Conservation (phyloP, 2,113 vertebrate species). For the Rhinopithecus roxellana region DNA sequence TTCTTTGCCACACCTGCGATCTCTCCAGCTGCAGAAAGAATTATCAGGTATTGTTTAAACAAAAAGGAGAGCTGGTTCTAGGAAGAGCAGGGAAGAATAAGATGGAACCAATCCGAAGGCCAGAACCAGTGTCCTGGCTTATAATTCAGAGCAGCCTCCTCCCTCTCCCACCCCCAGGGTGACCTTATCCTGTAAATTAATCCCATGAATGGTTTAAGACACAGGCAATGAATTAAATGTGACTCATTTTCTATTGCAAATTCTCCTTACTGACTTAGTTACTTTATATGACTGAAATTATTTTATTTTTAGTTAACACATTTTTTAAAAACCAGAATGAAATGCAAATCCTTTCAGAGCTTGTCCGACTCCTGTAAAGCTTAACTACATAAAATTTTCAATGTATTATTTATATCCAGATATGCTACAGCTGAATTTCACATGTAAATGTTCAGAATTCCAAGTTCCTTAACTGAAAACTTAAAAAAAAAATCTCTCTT, state of each 20-base stretch:
- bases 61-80: not conserved
- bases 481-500: not conserved
- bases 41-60: not conserved
- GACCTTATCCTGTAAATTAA: slow-evolving; percentile 31
- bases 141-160: not conserved
- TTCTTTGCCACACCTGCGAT: not conserved
- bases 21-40: not conserved
- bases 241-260: slow-evolving; percentile 44
- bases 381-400: slow-evolving; percentile 62
- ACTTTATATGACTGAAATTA: slow-evolving; percentile 54
- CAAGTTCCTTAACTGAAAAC: slow-evolving; percentile 45
- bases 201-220: not conserved
- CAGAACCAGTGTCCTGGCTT: not conserved
- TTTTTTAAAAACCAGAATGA: slow-evolving; percentile 54
- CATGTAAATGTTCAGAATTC: slow-evolving; percentile 61
- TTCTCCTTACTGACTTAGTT: slow-evolving; percentile 55
- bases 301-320: slow-evolving; percentile 76
- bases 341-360: slow-evolving; percentile 74
- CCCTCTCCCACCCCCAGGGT: not conserved
- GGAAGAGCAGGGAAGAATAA: not conserved
- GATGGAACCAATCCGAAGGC: not conserved
- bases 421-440: slow-evolving; percentile 66
- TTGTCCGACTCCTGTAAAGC: slow-evolving; percentile 67
- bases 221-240: slow-evolving; percentile 15
- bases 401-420: slow-evolving; percentile 74